Evolutionary conservation across 2,113 vertebrate genomes (phyloP), one percentile per base, ranked within the genome.

Genomic region (Anas platyrhynchos): DNA sequence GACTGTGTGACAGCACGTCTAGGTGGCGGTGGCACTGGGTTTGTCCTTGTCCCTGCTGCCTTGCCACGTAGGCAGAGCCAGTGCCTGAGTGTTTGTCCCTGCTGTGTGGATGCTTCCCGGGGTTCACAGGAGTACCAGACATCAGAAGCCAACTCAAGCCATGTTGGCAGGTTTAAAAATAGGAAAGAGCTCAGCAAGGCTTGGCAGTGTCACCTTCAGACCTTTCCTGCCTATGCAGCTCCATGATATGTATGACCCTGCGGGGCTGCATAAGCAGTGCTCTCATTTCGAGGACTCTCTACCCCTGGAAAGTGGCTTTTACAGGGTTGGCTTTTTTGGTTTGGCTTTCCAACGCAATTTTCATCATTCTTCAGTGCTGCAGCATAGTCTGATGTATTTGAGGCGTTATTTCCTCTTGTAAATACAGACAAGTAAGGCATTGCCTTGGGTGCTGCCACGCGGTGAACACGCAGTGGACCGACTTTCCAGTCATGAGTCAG

Each of bases 201-300:
- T 81, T 71, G 66, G 36, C 80, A 86, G 73, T 52, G 90, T 91
- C 93, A 86, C 68, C 83, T 71, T 86, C 75, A 88, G 48, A 34
- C 56, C 55, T 43, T 43, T 78, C 6, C 0, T 6, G 46, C 14
- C 79, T 38, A 36, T 8, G 25, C 2, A 5, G 77, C 44, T 17
- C 58, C 48, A 31, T 12, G 10, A 55, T 58, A 15, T 1, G 1
- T 41, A 34, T 62, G 63, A 44, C 3, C 1, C 56, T 27, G 34
- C 18, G 68, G 55, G 75, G 41, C 52, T 81, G 46, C 2, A 1
- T 14, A 43, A 75, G 27, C 23, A 78, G 68, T 8, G 5, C 16
- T 89, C 72, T n/a, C 9, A 1, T 74, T 74, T 74, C 2, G 8
- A 89, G 73, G 76, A n/a, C 65, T 83, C 13, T n/a, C 26, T 76